These are phyloP conservation scores for Tokudaia muenninki DNA, from an alignment of 2,797 vertebrate genomes.

Conservation along the genomic window DNA sequence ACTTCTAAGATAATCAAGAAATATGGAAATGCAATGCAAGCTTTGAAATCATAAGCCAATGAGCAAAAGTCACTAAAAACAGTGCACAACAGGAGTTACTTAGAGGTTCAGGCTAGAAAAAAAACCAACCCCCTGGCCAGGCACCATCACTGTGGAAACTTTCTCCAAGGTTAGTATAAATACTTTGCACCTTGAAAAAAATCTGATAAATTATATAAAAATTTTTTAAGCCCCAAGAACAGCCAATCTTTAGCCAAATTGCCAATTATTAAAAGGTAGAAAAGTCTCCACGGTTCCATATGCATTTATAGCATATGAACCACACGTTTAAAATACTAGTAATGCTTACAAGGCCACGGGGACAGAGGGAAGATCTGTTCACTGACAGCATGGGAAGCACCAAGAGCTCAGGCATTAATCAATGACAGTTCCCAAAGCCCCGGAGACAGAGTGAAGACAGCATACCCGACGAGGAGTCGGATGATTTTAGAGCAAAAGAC, in stretches of 20 bases:
- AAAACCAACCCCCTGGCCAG: slow-evolving; percentile 32
- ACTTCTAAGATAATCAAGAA: slow-evolving; percentile 30
- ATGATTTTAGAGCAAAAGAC: slow-evolving; percentile 99
- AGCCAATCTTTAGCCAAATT: slow-evolving; percentile 12
- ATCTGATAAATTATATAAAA: not conserved
- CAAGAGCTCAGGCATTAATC: slow-evolving; percentile 86
- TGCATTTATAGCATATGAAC: slow-evolving; percentile 41
- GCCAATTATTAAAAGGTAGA: not conserved
- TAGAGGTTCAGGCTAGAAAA: not conserved
- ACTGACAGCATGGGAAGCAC: slow-evolving; percentile 81
- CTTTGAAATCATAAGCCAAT: slow-evolving; percentile 32
- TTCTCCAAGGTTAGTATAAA: not conserved
- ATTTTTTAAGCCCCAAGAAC: not conserved
- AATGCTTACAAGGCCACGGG: slow-evolving; percentile 86
- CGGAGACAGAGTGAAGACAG: slow-evolving; percentile 97
- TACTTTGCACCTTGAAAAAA: not conserved
- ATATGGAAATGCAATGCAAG: slow-evolving; percentile 40
- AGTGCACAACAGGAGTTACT: not conserved
- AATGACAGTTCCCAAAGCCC: slow-evolving; percentile 94
- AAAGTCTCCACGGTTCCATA: not conserved
- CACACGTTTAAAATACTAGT: slow-evolving; percentile 72
- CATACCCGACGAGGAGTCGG: slow-evolving; percentile 99
- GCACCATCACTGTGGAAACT: slow-evolving; percentile 42
- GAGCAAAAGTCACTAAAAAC: not conserved
- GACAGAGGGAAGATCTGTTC: slow-evolving; percentile 79